Evolutionary conservation across 2,888 invertebrate species (phyloP), one percentile per base, ranked within the genome.

Genomic region (Meliscaeva auricollis): DNA sequence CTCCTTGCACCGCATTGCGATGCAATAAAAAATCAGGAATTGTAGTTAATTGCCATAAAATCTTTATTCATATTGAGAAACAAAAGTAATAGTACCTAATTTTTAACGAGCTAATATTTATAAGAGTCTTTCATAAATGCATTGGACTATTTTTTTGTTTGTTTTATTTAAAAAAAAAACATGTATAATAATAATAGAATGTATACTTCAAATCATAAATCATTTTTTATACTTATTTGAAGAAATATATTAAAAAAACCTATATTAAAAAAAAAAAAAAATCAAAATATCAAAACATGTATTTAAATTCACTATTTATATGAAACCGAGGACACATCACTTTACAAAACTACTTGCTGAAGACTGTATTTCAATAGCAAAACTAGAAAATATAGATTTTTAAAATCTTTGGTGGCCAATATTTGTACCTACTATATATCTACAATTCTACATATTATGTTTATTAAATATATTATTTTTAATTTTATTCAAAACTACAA

Each of bases 341-440:
- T 32, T 38, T 38, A 38, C 9, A 50, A n/a, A 32, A 58, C 2
- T 20, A 41, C 58, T 72, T 68, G 75, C 66, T 60, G 70, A 84
- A 80, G 80, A 79, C 80, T 80, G 75, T 76, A 41, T 64, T 80
- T 80, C 80, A 62, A 70, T 66, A 68, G 66, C 75, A 75, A 69
- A 75, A 56, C 46, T 72, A 75, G 58, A 74, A 75, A 69, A 75
- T 46, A 41, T 72, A 75, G 52, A 69, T 60, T 44, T 56, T 64
- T 7, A 46, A 69, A 60, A 46, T 66, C 75, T 56, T 17, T 32
- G 54, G 52, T 60, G 66, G 80, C 66, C 80, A 79, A 75, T 11
- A 75, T 76, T 80, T 84, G 84, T 84, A 84, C 84, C 80, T 84
- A n/a, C n/a, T n/a, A n/a, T n/a, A n/a, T n/a, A 64, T 64, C 3